Evolutionary conservation across 1,140 invertebrate species (phyloP), one percentile per base, ranked within the genome.

Genomic region (Sminthurides bifidus): DNA sequence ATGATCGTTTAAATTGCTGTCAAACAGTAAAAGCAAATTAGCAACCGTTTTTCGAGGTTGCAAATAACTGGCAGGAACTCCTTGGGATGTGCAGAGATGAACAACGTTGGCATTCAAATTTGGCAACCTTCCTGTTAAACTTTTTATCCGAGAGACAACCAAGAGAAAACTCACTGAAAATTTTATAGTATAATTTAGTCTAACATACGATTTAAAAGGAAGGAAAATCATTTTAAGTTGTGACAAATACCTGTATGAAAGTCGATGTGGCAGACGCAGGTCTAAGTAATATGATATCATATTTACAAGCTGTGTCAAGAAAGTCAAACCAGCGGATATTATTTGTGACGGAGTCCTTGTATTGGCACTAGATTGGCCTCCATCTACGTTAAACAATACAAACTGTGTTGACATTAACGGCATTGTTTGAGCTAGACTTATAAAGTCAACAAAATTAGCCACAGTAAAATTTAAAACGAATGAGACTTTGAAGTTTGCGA

Each of bases 81-180:
- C 12, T 71, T 89, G 85, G 2, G 81, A 81, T 60, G 87, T 81
- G 68, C 86, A 88, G 54, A 90, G 70, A 71, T 87, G 82, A 61
- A 90, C 70, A 40, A 90, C 77, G 67, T 90, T 90, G 51, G 82
- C 79, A 72, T 90, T 89, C 17, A 91, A n/a, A 74, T 53, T 81
- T 77, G 6, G 83, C 79, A 5, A 90, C 84, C 72, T 80, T 79
- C 61, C 79, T 75, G 43, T 76, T 71, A 70, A 90, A 87, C 68
- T 80, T 75, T 66, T 83, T 79, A 45, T 75, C 79, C 66, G 85
- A 72, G 67, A 82, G 79, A 65, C 76, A 77, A 35, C 73, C 74
- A 67, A 80, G 84, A 14, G 57, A 59, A 70, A 88, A 87, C 68
- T 87, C 84, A 67, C 83, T 85, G 67, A 52, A 79, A 77, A 33